Base-by-base conservation (phyloP, 2,888 invertebrate species). In the Eurois occulta region DNA sequence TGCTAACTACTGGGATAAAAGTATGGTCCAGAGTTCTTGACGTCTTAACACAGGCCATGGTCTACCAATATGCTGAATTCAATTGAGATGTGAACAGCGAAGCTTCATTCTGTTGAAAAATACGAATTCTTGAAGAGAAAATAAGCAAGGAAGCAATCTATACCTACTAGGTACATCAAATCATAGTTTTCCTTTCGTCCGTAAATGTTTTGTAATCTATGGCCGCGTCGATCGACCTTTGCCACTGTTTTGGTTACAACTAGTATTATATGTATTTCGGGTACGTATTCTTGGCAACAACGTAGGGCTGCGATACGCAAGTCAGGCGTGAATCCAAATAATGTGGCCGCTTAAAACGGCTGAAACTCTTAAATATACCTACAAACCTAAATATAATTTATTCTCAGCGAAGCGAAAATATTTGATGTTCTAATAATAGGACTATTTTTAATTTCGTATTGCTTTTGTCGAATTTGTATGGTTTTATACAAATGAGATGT, bases 231-330 rank as follows among this genome's bases (percentile, higher is more conserved):
- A 62, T 72, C 77, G 88, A 89, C 88, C 88, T 89, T 86, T 80
- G 78, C 69, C 67, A 80, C 62, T 88, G 87, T 88, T 88, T 87
- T 88, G 88, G 83, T 87, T 83, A 80, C 69, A 85, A 77, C 75
- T 66, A 48, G 80, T 73, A 81, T 84, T 84, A 82, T 88, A 87
- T 88, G 83, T 88, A 87, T 88, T 88, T 88, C 82, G 78, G 89
- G 78, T 55, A 48, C 78, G 78, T 81, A 87, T 88, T 88, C 87
- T 88, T 88, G 88, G 88, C 88, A 88, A 84, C 81, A 86, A 83
- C 74, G 76, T 74, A 80, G 77, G 62, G 66, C 81, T 76, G 78
- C 77, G 46, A 32, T 75, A 84, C 83, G 78, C 38, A 64, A 71
- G 35, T 55, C 75, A 78, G 79, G 84, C 84, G 81, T 79, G 80